phyloP scores from a whole-genome alignment of 2,888 invertebrate genomes.

The Leucania comma region DNA sequence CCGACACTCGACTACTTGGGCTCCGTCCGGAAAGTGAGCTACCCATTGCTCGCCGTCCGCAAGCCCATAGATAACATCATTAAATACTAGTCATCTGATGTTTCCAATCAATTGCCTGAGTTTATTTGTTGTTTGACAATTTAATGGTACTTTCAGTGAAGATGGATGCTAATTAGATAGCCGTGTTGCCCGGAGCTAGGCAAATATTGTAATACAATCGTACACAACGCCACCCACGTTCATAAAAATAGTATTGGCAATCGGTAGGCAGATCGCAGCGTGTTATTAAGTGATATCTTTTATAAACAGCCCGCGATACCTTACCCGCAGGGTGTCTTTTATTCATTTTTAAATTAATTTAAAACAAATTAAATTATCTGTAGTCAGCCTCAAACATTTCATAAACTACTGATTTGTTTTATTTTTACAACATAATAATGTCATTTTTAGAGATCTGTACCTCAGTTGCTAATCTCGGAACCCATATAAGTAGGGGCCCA shows the following conservation, averaged over 20 bases:
- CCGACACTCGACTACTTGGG: too few species aligned
- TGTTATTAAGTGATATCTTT: slow-evolving; percentile 75
- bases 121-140: slow-evolving; percentile 80
- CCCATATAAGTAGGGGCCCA: too few species aligned
- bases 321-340: slow-evolving; percentile 53
- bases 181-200: slow-evolving; percentile 72
- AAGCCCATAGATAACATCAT: too few species aligned
- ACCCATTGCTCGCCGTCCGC: too few species aligned
- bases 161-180: slow-evolving; percentile 69
- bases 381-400: not conserved
- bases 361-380: slow-evolving; percentile 45
- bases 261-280: slow-evolving; percentile 63
- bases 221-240: slow-evolving; percentile 80
- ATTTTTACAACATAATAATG: slow-evolving; percentile 13
- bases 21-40: too few species aligned
- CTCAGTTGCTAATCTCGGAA: too few species aligned
- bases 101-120: slow-evolving; percentile 70
- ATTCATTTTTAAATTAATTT: slow-evolving; percentile 44
- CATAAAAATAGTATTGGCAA: slow-evolving; percentile 74
- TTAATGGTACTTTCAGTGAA: slow-evolving; percentile 79
- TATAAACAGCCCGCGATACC: slow-evolving; percentile 58
- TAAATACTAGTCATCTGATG: slow-evolving; percentile 47
- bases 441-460: not conserved
- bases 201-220: slow-evolving; percentile 78
- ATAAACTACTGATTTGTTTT: slow-evolving; percentile 3